Evolutionary conservation across 2,113 vertebrate genomes (phyloP).

Genomic region (Xenus cinereus): DNA sequence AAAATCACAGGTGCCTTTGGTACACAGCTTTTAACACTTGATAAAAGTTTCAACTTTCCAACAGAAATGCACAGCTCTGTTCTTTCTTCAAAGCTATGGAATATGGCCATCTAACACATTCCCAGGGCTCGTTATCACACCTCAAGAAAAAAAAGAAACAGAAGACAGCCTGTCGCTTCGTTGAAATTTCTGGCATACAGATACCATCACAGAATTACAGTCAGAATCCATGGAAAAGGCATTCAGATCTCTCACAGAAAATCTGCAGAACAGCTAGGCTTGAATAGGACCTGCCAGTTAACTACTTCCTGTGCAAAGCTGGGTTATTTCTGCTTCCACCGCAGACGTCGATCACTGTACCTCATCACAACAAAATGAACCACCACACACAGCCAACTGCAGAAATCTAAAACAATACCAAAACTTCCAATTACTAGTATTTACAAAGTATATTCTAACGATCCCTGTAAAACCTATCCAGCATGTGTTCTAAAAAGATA

Average conservation of each 20-base stretch:
- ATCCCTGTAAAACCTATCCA: background rate
- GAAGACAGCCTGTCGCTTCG: background rate
- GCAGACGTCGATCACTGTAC: rapidly evolving
- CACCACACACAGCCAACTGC: background rate
- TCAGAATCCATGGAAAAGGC: background rate
- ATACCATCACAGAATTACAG: background rate
- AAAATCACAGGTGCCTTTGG: background rate
- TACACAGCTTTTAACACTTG: background rate
- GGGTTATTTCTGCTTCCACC: background rate
- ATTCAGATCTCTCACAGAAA: background rate
- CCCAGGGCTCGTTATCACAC: rapidly evolving
- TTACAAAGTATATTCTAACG: background rate
- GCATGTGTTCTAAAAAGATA: background rate
- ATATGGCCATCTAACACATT: background rate
- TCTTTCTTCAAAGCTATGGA: background rate
- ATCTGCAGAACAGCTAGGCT: background rate
- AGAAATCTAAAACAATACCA: background rate
- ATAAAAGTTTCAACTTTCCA: background rate
- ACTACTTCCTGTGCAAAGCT: background rate
- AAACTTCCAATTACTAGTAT: background rate
- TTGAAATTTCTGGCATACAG: background rate
- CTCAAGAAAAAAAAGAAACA: background rate
- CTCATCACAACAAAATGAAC: background rate
- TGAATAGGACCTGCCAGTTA: background rate
- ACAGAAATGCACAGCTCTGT: background rate